These are phyloP conservation scores for Microcebus ravelobensis DNA, from an alignment of 2,113 vertebrate genomes.

Conservation along the genomic window DNA sequence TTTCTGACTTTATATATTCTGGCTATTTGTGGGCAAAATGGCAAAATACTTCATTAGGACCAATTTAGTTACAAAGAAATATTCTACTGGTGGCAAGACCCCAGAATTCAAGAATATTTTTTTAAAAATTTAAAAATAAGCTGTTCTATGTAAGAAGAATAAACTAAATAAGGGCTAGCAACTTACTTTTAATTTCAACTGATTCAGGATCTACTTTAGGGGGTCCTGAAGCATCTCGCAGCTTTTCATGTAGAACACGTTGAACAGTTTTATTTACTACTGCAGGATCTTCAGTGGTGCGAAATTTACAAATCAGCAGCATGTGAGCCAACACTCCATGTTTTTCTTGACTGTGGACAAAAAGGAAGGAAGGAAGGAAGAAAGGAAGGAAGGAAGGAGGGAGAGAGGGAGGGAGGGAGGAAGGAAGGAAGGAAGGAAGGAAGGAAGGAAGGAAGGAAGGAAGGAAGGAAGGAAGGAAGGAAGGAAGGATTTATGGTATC, in stretches of 20 bases:
- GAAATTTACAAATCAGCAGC: conserved; percentile 76
- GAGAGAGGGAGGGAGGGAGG: background rate
- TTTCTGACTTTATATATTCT: background rate
- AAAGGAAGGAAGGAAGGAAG: background rate
- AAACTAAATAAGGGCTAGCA: conserved; percentile 3
- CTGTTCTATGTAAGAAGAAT: background rate
- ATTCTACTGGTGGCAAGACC: background rate
- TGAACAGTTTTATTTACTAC: conserved; percentile 58
- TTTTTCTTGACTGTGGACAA: conserved; percentile 60
- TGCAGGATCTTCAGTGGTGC: conserved; percentile 67
- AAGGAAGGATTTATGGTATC: background rate
- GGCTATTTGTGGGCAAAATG: background rate
- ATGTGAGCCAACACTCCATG: conserved; percentile 71
- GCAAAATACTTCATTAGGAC: background rate
- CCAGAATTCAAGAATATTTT: background rate
- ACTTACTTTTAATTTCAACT: conserved; percentile 76
- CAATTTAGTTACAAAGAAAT: conserved; percentile 22
- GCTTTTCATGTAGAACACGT: conserved; percentile 62
- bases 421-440: background rate
- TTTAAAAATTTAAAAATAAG: background rate
- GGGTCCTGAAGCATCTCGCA: conserved; percentile 50
- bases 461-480: background rate
- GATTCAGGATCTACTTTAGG: conserved; percentile 65
- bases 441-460: background rate
- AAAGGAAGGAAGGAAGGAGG: background rate